Percentiles rank a stretch among this genome's conserved stretches.
Evolutionary conservation across 2,797 vertebrate species (phyloP).

Genomic region (Huso huso): DNA sequence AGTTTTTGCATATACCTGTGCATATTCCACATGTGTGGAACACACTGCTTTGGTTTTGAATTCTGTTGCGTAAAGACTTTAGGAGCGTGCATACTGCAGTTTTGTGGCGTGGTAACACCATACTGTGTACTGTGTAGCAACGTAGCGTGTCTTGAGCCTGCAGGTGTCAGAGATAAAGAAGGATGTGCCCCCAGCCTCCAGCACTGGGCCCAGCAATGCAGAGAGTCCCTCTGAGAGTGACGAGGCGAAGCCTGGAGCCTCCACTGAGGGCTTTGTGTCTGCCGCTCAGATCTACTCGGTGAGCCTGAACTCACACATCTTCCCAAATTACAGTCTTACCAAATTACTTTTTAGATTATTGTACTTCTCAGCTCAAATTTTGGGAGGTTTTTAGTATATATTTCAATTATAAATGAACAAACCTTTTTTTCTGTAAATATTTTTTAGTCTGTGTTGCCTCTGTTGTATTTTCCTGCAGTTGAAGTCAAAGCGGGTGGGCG

Average conservation of each 20-base stretch:
- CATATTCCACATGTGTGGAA: too few relatives aligned
- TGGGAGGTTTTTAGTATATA: not conserved
- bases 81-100: too few relatives aligned
- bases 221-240: slow-evolving; percentile 14
- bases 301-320: slow-evolving; percentile 30
- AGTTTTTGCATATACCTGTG: too few relatives aligned
- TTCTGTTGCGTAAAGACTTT: too few relatives aligned
- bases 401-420: not conserved
- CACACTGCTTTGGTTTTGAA: too few relatives aligned
- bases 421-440: not conserved
- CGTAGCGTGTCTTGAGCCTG: slow-evolving; percentile 13
- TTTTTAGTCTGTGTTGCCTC: not conserved
- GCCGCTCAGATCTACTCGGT: slow-evolving; percentile 80
- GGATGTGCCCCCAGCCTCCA: slow-evolving; percentile 35
- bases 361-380: too few relatives aligned
- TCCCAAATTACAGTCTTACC: too few relatives aligned
- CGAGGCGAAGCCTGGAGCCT: slow-evolving; percentile 20
- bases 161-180: slow-evolving; percentile 83
- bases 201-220: slow-evolving; percentile 7
- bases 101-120: too few relatives aligned
- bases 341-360: too few relatives aligned
- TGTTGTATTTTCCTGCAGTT: slow-evolving; percentile 48
- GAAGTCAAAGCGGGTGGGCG: slow-evolving; percentile 83
- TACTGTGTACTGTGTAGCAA: too few relatives aligned
- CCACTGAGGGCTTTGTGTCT: slow-evolving; percentile 57